Percentiles rank a stretch among this genome's conserved stretches.
These are phyloP conservation scores for Elysia crispata DNA, from an alignment of 2,888 invertebrate genomes.

Conservation along the genomic window DNA sequence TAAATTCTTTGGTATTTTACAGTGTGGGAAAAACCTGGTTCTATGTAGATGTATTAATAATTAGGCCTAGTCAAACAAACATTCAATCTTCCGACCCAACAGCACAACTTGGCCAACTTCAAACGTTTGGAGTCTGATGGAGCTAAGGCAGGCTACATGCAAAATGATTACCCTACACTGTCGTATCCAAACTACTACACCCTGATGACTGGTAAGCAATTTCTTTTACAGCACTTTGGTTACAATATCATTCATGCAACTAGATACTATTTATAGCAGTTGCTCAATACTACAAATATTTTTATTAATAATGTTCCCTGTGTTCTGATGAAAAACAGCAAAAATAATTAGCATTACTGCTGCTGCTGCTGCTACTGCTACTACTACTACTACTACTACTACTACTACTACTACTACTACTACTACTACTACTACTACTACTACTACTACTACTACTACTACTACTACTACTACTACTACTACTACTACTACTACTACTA, in stretches of 20 bases:
- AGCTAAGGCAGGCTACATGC: constrained; percentile 64
- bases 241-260: too few relatives aligned
- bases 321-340: too few relatives aligned
- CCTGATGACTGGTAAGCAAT: constrained; percentile 68
- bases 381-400: constrained; percentile 38
- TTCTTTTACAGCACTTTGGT: too few relatives aligned
- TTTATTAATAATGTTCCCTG: too few relatives aligned
- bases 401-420: constrained; percentile 43
- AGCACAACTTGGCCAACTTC: constrained; percentile 60
- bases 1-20: too few relatives aligned
- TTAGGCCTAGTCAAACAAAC: constrained; percentile 21
- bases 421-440: constrained; percentile 41
- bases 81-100: too few relatives aligned
- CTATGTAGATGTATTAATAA: too few relatives aligned
- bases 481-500: constrained; percentile 33
- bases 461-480: constrained; percentile 18
- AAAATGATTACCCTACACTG: constrained; percentile 67
- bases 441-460: constrained; percentile 27
- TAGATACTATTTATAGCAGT: too few relatives aligned
- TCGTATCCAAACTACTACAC: constrained; percentile 72
- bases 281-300: too few relatives aligned
- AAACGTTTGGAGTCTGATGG: constrained; percentile 58
- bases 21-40: too few relatives aligned
- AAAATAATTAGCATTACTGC: too few relatives aligned
- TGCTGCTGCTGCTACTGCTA: too few relatives aligned